Base-by-base conservation (phyloP, 1,140 invertebrate genomes). In the Mactra quadrangularis region DNA sequence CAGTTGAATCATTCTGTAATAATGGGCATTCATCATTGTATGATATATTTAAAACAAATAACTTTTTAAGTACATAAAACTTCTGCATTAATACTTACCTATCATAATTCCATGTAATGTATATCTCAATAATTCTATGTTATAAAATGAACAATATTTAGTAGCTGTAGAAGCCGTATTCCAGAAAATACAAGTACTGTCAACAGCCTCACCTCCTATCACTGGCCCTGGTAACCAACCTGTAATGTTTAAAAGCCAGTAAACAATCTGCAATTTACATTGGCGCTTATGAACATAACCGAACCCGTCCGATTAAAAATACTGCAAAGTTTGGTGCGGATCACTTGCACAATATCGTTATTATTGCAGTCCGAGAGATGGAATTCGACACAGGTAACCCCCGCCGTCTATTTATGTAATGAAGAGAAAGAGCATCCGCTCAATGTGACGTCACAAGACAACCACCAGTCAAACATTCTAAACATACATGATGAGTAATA, bases 101-200 rank as follows among this genome's bases (percentile, higher is more conserved):
- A 78, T 66, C 76, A 78, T 78, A 2, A 57, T 13, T 11, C 62
- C 76, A 35, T 78, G 45, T 19, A 78, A 33, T 27, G 35, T 52
- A 25, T 45, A 57, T 15, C 66, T 29, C 25, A 33, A 52, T 1
- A 15, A 7, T 29, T 19, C 62, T 22, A 72, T 71, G 19, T 82
- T 64, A 33, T 82, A 82, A 19, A 59, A 45, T 15, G 66, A 13
- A 35, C 78, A 82, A 27, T 52, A 82, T 25, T 38, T 29, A 27
- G 31, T 9, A 1, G 57, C 33, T 1, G 45, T 62, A 11, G 68
- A 17, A 1, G 66, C 57, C 3, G 78, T 62, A 29, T 64, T 82
- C 78, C 78, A 82, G 3, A 82, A 45, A 15, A 82, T 15, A 53
- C 78, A 82, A 19, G 78, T 62, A n/a, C 66, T 62, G 41, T 82